Evolutionary conservation across 2,113 vertebrate species (phyloP).

Genomic region (Alethe diademata): DNA sequence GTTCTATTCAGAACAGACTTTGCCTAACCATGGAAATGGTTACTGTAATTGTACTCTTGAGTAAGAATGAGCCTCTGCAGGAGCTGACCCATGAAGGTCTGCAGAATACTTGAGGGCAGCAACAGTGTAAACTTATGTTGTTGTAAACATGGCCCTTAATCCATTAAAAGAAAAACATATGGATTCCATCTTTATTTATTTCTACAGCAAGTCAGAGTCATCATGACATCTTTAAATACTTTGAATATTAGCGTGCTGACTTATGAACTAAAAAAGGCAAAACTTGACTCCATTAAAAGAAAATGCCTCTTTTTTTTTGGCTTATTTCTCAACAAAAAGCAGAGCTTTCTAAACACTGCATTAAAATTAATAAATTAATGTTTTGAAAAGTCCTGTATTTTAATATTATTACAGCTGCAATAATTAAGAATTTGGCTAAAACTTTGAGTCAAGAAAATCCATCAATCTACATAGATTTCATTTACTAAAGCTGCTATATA

Average conservation of each 20-base stretch:
- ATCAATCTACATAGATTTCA: neutral
- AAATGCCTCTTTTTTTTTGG: neutral
- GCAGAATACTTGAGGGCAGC: constrained; percentile 50
- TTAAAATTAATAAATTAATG: constrained; percentile 36
- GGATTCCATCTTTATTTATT: constrained; percentile 63
- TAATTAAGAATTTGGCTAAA: constrained; percentile 23
- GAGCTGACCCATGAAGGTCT: constrained; percentile 56
- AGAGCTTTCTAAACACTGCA: neutral
- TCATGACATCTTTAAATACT: constrained; percentile 65
- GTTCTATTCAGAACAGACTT: neutral
- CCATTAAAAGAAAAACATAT: constrained; percentile 60
- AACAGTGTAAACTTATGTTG: constrained; percentile 64
- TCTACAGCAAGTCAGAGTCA: constrained; percentile 41
- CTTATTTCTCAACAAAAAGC: constrained; percentile 3
- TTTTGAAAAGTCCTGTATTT: neutral
- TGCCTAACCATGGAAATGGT: constrained; percentile 11
- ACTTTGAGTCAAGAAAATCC: neutral
- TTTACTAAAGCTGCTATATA: neutral
- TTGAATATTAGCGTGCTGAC: constrained; percentile 38
- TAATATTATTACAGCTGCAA: constrained; percentile 4
- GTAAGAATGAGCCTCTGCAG: constrained; percentile 48
- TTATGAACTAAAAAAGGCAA: constrained; percentile 38
- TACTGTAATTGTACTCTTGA: constrained; percentile 48
- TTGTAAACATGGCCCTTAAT: constrained; percentile 63
- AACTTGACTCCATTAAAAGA: neutral